Evolutionary conservation across 2,113 vertebrate genomes (phyloP), one percentile per base, ranked within the genome.

Genomic region (Ictalurus punctatus): DNA sequence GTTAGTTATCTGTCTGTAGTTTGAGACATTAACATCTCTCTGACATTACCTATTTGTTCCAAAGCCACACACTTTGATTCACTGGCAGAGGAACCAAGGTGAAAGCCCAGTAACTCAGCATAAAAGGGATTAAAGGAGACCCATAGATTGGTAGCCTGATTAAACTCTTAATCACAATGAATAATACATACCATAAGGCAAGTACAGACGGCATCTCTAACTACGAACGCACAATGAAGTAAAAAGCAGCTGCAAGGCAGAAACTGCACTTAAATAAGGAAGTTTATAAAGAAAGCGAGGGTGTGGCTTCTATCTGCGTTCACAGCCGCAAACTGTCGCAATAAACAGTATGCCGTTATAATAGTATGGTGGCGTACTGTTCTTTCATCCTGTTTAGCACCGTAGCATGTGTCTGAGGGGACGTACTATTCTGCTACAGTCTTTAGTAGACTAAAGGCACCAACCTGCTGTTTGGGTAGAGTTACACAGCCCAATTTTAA

Each of bases 201-300:
- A 61, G 79, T 21, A 58, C 5, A 40, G 56, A 25, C 54, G 79
- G 79, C 54, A 82, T 59, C 79, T 82, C 79, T 82, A 82, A 83
- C 58, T 83, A 83, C 19, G n/a, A 37, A 6, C 58, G 10, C 80
- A 69, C 63, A 87, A 23, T 81, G 30, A 14, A 27, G 81, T 78
- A 30, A 76, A 48, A 40, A 6, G 65, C 79, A 83, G 52, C 34
- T 44, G 67, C 52, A 84, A 84, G 40, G 21, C 61, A 63, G 69
- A 84, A 61, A 89, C 54, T 40, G 73, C 58, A 13, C 40, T n/a
- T 61, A 85, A 89, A 89, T 71, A 69, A 89, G 88, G 88, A 89
- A 89, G 88, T 85, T 81, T 69, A n/a, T 78, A 69, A 52, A 37
- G 88, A 34, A 89, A 85, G 65, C 21, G 79, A n/a, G 88, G 88